A percentile compares a stretch with the other conserved stretches of the same genome.
Conservation (phyloP, 2,888 invertebrate genomes). For the Protodeltote pygarga region DNA sequence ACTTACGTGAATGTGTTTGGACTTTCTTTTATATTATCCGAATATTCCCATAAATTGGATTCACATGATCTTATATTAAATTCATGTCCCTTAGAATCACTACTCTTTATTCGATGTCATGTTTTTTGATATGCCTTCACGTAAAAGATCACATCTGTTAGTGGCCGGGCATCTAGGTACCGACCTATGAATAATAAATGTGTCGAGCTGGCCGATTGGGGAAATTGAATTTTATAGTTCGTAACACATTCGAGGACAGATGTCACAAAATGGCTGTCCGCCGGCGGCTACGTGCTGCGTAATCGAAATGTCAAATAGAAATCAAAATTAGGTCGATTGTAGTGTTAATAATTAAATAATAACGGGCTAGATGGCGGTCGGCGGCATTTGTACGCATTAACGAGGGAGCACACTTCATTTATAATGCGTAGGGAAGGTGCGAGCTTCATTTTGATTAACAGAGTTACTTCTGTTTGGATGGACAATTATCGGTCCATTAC, state of each 20-base stretch:
- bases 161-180: conserved; percentile 82
- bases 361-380: conserved; percentile 64
- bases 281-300: conserved; percentile 76
- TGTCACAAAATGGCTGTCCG: conserved; percentile 83
- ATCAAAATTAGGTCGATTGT: conserved; percentile 87
- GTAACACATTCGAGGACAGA: conserved; percentile 86
- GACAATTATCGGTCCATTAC: conserved; percentile 86
- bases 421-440: conserved; percentile 72
- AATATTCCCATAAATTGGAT: conserved; percentile 66
- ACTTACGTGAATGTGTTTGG: conserved; percentile 55
- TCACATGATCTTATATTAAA: conserved; percentile 71
- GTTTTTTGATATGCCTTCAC: conserved; percentile 83
- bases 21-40: conserved; percentile 56
- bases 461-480: conserved; percentile 84
- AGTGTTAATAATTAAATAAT: conserved; percentile 87
- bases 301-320: conserved; percentile 86
- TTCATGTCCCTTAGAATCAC: conserved; percentile 74
- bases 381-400: conserved; percentile 68
- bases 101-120: conserved; percentile 73
- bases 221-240: conserved; percentile 87
- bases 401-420: conserved; percentile 57
- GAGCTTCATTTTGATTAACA: conserved; percentile 82
- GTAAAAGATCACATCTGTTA: conserved; percentile 86
- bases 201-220: conserved; percentile 84
- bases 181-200: conserved; percentile 86